Conservation (phyloP, 2,888 invertebrate genomes). For the Entomobrya proxima region DNA sequence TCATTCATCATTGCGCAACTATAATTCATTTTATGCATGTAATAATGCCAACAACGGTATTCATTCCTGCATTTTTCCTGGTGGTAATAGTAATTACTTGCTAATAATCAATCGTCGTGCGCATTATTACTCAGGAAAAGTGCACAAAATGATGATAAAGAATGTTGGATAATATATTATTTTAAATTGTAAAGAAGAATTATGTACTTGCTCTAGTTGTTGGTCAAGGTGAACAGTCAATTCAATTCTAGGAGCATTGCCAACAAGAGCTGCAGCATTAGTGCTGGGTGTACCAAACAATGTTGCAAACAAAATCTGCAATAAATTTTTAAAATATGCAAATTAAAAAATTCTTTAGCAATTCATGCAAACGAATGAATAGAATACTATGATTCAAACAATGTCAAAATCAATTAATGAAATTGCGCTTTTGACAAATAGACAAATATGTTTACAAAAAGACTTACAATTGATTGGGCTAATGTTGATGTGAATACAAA, state of each 20-base stretch:
- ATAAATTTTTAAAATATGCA: neutral
- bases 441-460: neutral
- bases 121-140: too few species aligned
- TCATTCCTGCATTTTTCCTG: neutral
- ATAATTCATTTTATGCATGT: neutral
- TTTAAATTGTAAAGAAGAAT: neutral
- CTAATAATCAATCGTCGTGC: too few species aligned
- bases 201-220: slow-evolving; percentile 39
- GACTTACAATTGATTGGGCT: neutral
- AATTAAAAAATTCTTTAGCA: neutral
- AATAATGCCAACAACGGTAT: neutral
- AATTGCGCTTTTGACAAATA: neutral
- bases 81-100: too few species aligned
- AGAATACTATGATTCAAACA: neutral
- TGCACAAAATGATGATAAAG: too few species aligned
- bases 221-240: slow-evolving; percentile 35
- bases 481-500: neutral
- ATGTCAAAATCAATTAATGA: neutral
- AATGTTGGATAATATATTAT: too few species aligned
- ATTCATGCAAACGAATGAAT: neutral
- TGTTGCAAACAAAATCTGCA: neutral
- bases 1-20: neutral
- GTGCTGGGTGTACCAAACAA: neutral
- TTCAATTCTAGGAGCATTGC: neutral
- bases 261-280: neutral